These are phyloP conservation scores for Chelmon rostratus DNA, from an alignment of 2,797 vertebrate species.

Conservation along the genomic window DNA sequence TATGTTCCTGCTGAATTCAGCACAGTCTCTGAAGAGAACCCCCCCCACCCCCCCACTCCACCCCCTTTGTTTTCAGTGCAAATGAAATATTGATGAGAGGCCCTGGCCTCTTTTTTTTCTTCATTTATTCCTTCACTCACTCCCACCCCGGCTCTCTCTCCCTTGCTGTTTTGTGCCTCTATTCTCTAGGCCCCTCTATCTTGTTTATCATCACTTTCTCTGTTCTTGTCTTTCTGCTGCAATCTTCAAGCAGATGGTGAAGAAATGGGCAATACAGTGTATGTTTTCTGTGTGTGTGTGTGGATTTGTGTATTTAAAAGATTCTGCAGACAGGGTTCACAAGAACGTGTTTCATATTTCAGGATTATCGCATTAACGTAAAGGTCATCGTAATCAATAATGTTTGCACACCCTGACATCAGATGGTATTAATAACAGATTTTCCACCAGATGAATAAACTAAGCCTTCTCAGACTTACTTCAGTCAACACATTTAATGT, in stretches of 20 bases:
- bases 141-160: conserved; percentile 23
- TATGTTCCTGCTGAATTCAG: conserved; percentile 69
- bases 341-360: conserved; percentile 16
- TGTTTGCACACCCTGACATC: not conserved
- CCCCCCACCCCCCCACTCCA: not conserved
- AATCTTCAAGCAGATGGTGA: conserved; percentile 26
- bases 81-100: conserved; percentile 77
- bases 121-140: conserved; percentile 39
- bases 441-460: not conserved
- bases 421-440: not conserved
- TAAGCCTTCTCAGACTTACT: not conserved
- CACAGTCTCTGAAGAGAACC: conserved; percentile 26
- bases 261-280: conserved; percentile 17
- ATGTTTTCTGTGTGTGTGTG: not conserved
- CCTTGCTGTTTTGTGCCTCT: conserved; percentile 24
- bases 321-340: not conserved
- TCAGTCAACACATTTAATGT: not conserved
- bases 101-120: conserved; percentile 36
- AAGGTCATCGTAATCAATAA: not conserved
- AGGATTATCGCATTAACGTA: not conserved
- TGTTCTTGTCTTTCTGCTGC: conserved; percentile 2
- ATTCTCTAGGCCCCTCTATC: conserved; percentile 5
- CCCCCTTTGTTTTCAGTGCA: conserved; percentile 57
- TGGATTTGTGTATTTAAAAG: not conserved
- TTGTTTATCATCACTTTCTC: conserved; percentile 30